Evolutionary conservation across 2,888 invertebrate genomes (phyloP).

Genomic region (Chelonus formosanus): DNA sequence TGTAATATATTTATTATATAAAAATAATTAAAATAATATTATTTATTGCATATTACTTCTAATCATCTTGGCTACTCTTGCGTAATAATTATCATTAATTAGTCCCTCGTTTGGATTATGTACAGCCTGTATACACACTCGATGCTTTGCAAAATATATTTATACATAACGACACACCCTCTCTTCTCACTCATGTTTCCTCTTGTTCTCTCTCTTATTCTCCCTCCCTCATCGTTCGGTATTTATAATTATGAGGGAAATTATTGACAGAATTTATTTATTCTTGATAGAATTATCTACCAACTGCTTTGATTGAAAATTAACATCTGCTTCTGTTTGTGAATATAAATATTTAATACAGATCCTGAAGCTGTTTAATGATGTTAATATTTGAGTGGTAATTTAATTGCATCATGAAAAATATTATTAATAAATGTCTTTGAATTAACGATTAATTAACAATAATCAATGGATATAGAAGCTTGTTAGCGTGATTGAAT

Average conservation of each 20-base stretch:
- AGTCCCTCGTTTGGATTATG: conserved; percentile 4
- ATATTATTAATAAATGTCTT: conserved; percentile 16
- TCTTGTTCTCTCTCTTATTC: not conserved
- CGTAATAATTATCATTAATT: conserved; percentile 21
- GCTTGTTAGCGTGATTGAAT: no score
- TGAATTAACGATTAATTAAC: conserved; percentile 8
- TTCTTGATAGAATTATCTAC: conserved; percentile 10
- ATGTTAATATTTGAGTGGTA: conserved; percentile 5
- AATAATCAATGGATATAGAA: not conserved
- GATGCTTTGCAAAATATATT: not conserved
- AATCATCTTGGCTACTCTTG: conserved; percentile 25
- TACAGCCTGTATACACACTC: not conserved
- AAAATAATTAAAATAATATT: not conserved
- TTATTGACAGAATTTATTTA: conserved; percentile 11
- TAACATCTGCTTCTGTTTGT: conserved; percentile 23
- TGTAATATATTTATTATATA: no score
- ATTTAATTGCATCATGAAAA: conserved; percentile 18
- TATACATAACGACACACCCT: conserved; percentile 4
- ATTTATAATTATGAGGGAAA: conserved; percentile 12
- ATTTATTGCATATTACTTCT: conserved; percentile 9
- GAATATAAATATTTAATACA: conserved; percentile 2
- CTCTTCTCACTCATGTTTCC: not conserved
- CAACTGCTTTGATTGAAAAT: conserved; percentile 24
- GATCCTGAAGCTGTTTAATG: not conserved
- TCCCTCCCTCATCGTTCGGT: not conserved